Percentiles rank a stretch among this genome's conserved stretches.
These are phyloP conservation scores for Artibeus lituratus DNA, from an alignment of 2,797 vertebrate species.

Conservation along the genomic window DNA sequence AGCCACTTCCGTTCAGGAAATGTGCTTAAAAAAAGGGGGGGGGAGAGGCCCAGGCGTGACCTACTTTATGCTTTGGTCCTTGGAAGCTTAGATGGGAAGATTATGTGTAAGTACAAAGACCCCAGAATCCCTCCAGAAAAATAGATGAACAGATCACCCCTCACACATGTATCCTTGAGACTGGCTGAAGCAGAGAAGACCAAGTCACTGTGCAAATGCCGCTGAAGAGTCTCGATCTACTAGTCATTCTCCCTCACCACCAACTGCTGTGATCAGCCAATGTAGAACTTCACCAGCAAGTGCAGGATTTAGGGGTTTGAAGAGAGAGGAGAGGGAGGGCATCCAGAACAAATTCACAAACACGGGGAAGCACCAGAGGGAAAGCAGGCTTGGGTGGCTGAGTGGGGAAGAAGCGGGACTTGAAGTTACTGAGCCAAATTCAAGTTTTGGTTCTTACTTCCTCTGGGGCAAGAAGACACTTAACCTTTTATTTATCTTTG, in stretches of 20 bases:
- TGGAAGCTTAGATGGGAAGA: background rate
- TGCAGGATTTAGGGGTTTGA: background rate
- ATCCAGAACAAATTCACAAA: background rate
- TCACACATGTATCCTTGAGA: background rate
- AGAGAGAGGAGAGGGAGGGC: background rate
- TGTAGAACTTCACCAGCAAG: background rate
- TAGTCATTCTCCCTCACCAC: background rate
- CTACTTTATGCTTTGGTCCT: background rate
- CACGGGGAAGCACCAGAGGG: background rate
- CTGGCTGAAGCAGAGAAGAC: background rate
- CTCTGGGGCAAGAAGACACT: background rate
- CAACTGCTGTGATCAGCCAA: background rate
- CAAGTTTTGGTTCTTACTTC: background rate
- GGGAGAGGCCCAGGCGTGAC: background rate
- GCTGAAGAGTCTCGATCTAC: background rate
- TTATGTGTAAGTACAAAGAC: background rate
- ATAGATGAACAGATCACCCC: background rate
- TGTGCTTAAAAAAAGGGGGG: background rate
- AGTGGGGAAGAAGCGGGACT: background rate
- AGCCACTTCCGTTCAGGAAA: background rate
- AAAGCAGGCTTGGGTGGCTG: background rate
- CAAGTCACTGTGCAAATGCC: background rate
- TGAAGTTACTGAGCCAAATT: background rate
- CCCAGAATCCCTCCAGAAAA: background rate
- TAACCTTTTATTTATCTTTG: background rate